These are phyloP conservation scores for Ennomos quercinarius DNA, from an alignment of 2,888 invertebrate species.

Conservation along the genomic window DNA sequence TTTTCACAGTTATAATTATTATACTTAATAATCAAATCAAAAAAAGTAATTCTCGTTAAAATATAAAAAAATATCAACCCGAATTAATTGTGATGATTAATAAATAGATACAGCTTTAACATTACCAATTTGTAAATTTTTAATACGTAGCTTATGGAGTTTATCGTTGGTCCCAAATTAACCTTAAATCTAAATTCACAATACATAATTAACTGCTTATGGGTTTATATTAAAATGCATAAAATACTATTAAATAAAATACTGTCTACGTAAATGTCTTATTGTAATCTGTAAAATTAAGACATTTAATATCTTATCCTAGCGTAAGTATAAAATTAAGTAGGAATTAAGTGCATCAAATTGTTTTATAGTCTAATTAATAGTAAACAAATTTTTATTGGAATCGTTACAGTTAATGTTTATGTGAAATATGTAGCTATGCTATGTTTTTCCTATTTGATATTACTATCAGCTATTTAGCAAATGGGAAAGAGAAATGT, in stretches of 20 bases:
- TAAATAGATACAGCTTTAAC: not conserved
- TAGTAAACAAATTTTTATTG: too few species aligned
- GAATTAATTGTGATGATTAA: not conserved
- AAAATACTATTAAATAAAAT: conserved; percentile 34
- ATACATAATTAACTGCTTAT: conserved; percentile 10
- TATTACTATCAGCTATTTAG: too few species aligned
- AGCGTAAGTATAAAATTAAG: conserved; percentile 34
- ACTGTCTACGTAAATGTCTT: conserved; percentile 37
- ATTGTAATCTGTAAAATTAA: conserved; percentile 22
- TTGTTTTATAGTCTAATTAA: too few species aligned
- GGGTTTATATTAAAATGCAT: conserved; percentile 22
- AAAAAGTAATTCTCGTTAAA: too few species aligned
- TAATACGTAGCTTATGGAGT: conserved; percentile 5
- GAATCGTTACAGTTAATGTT: too few species aligned
- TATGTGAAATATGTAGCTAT: too few species aligned
- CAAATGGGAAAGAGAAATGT: too few species aligned
- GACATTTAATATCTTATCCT: conserved; percentile 11
- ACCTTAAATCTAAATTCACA: conserved; percentile 32
- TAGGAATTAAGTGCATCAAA: conserved; percentile 40
- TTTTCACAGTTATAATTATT: too few species aligned
- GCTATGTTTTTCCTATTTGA: too few species aligned
- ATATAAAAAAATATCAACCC: too few species aligned
- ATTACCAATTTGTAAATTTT: not conserved
- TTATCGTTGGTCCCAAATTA: conserved; percentile 43
- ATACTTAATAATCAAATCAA: too few species aligned